These are phyloP conservation scores for Dysmachus trigonus DNA, from an alignment of 2,888 invertebrate genomes.

Conservation along the genomic window DNA sequence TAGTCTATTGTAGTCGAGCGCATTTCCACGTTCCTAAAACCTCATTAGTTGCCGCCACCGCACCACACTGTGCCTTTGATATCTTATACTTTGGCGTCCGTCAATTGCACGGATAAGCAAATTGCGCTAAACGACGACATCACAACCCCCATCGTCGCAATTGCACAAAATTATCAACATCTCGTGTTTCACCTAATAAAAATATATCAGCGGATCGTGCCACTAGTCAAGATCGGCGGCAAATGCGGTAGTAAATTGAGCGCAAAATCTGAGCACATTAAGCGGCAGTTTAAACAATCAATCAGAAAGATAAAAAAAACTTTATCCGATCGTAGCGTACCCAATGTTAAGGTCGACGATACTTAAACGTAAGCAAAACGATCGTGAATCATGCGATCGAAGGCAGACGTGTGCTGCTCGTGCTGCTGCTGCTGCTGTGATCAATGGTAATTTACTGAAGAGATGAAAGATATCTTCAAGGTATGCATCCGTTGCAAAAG, in stretches of 20 bases:
- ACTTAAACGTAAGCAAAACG: neutral
- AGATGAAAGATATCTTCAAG: neutral
- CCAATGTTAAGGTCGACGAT: neutral
- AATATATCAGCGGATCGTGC: neutral
- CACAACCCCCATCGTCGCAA: neutral
- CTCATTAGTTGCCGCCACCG: neutral
- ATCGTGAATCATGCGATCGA: neutral
- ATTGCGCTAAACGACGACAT: neutral
- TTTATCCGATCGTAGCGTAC: neutral
- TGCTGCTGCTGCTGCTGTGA: too few relatives aligned
- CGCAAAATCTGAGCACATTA: neutral
- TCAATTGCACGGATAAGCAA: neutral
- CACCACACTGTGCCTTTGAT: too few relatives aligned
- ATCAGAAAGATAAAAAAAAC: neutral
- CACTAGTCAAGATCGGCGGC: neutral
- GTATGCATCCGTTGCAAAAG: neutral
- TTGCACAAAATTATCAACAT: neutral
- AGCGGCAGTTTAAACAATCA: neutral
- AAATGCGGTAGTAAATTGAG: neutral
- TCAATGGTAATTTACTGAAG: neutral
- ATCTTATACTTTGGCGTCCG: neutral
- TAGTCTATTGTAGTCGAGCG: neutral
- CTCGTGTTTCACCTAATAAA: neutral
- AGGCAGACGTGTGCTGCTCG: neutral
- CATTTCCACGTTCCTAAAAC: neutral